Conservation (phyloP, 35 echinoderm and acorn worm species). For the Stichopus chloronotus region DNA sequence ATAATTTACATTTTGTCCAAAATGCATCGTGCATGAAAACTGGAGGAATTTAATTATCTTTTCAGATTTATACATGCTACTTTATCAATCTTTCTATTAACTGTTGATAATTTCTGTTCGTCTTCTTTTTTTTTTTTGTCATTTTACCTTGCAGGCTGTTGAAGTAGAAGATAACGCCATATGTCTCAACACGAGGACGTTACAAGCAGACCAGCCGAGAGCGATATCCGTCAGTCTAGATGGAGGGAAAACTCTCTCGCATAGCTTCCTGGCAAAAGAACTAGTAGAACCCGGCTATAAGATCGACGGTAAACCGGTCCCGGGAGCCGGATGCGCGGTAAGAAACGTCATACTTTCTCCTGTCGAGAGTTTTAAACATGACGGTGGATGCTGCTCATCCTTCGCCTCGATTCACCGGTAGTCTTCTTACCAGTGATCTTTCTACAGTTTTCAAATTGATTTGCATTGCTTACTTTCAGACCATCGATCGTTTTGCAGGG, state of each 20-base stretch:
- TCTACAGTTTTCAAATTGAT: not conserved
- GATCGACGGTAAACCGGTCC: conserved; percentile 43
- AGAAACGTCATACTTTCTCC: not conserved
- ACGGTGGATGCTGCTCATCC: not conserved
- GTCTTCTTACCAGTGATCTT: not conserved
- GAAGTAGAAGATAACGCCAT: conserved; percentile 76
- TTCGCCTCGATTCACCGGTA: not conserved
- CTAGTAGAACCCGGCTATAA: conserved; percentile 88
- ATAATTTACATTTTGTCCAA: too few species aligned
- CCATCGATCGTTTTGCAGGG: too few species aligned
- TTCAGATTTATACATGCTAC: too few species aligned
- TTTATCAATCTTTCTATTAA: not conserved
- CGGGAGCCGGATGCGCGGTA: conserved; percentile 81
- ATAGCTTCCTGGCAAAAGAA: conserved; percentile 45
- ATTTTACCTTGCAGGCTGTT: conserved; percentile 55
- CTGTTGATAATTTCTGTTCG: not conserved
- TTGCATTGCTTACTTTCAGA: not conserved
- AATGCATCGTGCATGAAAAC: too few species aligned
- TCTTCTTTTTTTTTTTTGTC: not conserved
- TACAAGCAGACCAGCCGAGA: conserved; percentile 71
- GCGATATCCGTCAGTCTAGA: conserved; percentile 71
- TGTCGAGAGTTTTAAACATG: not conserved
- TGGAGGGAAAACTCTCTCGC: conserved; percentile 62
- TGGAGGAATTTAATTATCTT: too few species aligned
- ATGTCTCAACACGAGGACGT: conserved; percentile 75